Evolutionary conservation across 2,888 invertebrate genomes (phyloP).

Genomic region (Trissoscelio sp.): DNA sequence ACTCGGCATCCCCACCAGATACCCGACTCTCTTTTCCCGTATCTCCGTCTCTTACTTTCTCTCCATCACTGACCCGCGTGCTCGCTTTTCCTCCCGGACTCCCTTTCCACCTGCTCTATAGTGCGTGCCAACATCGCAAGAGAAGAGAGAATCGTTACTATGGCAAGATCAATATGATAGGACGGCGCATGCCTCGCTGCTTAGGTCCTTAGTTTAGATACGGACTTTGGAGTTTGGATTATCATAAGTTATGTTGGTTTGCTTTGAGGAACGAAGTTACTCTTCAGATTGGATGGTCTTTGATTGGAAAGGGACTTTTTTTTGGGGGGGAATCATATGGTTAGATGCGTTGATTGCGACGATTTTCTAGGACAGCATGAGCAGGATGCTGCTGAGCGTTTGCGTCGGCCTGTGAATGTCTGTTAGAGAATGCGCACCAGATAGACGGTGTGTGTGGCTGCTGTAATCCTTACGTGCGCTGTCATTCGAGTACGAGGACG

Average conservation of each 20-base stretch:
- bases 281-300: too few species aligned
- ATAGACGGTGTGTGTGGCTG: too few species aligned
- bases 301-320: too few species aligned
- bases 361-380: too few species aligned
- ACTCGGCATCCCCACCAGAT: constrained; percentile 52
- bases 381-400: neutral
- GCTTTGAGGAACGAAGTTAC: too few species aligned
- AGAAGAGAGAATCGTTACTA: constrained; percentile 83
- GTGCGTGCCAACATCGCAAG: constrained; percentile 80
- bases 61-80: constrained; percentile 31
- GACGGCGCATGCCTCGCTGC: constrained; percentile 81
- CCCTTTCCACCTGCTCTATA: constrained; percentile 73
- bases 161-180: constrained; percentile 83
- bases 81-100: constrained; percentile 52
- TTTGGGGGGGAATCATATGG: too few species aligned
- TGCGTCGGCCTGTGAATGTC: neutral
- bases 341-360: too few species aligned
- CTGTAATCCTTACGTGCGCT: too few species aligned
- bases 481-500: neutral
- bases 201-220: constrained; percentile 54
- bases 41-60: constrained; percentile 53
- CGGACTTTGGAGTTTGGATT: too few species aligned
- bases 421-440: neutral
- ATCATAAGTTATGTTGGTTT: too few species aligned
- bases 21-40: constrained; percentile 46